phyloP scores from a whole-genome alignment of 64 coral and sea anemone genomes.

The Dendrophyllia cribrosa region DNA sequence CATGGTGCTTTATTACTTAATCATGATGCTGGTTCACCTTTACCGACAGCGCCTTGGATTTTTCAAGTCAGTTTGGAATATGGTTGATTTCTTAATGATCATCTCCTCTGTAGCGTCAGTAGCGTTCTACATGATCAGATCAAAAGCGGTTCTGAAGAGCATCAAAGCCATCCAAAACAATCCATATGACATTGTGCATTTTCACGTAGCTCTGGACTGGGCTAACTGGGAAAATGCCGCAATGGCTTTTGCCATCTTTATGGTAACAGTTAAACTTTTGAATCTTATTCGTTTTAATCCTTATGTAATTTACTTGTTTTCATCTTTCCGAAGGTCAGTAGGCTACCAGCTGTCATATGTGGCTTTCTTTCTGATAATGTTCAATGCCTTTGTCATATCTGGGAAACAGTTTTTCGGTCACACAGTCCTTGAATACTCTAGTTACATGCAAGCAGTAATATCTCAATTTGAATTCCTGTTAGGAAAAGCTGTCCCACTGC shows the following conservation, averaged over 20 bases:
- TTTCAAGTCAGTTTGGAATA: constrained; percentile 59
- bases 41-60: background rate
- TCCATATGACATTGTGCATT: constrained; percentile 68
- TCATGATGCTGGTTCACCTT: constrained; percentile 25
- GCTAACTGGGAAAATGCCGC: constrained; percentile 40
- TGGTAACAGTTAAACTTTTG: constrained; percentile 64
- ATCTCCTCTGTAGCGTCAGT: constrained; percentile 23
- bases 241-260: constrained; percentile 55
- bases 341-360: constrained; percentile 36
- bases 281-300: constrained; percentile 67
- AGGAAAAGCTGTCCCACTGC: constrained; percentile 16
- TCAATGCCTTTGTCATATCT: constrained; percentile 45
- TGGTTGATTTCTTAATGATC: constrained; percentile 36
- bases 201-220: constrained; percentile 48
- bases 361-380: constrained; percentile 35
- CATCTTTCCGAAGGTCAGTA: constrained; percentile 23
- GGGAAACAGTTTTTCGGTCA: constrained; percentile 63
- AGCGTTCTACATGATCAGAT: constrained; percentile 62
- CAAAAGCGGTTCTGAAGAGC: constrained; percentile 25
- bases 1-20: constrained; percentile 44
- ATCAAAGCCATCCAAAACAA: constrained; percentile 39
- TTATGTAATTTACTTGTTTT: constrained; percentile 46
- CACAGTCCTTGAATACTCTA: constrained; percentile 53
- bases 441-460: constrained; percentile 23
- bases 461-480: constrained; percentile 49